These are phyloP conservation scores for Crotalus horridus DNA, from an alignment of 2,113 vertebrate species.

Conservation along the genomic window DNA sequence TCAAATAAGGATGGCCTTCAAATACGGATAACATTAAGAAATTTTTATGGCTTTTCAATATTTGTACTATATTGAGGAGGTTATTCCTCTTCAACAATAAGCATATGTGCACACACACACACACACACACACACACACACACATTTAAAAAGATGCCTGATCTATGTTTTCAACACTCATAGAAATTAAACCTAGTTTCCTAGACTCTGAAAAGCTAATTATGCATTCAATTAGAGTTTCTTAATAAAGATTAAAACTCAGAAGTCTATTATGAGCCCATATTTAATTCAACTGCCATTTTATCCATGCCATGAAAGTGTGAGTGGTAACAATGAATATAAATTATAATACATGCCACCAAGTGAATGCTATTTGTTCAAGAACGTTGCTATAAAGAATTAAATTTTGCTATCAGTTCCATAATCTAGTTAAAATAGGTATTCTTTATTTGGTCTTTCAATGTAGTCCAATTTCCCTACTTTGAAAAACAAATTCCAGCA, in stretches of 20 bases:
- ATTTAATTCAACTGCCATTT: conserved; percentile 86
- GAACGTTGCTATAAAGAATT: conserved; percentile 88
- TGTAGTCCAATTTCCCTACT: conserved; percentile 89
- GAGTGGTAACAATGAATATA: conserved; percentile 84
- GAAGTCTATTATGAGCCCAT: conserved; percentile 81
- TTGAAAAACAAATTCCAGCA: conserved; percentile 93
- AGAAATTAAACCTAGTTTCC: conserved; percentile 80
- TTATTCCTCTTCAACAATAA: conserved; percentile 41
- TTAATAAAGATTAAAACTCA: conserved; percentile 86
- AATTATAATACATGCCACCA: conserved; percentile 85
- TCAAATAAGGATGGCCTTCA: conserved; percentile 14
- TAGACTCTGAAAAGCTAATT: conserved; percentile 81
- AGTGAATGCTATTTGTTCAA: conserved; percentile 83
- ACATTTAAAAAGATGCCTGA: conserved; percentile 66
- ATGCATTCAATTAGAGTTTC: conserved; percentile 82
- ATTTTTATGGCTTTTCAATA: background rate
- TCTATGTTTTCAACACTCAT: conserved; percentile 73
- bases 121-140: conserved; percentile 20
- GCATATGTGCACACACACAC: background rate
- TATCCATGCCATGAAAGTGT: conserved; percentile 82
- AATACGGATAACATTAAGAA: conserved; percentile 31
- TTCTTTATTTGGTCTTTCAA: conserved; percentile 90
- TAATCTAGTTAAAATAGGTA: conserved; percentile 93
- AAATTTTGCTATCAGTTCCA: conserved; percentile 88
- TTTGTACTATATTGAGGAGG: conserved; percentile 47